phyloP scores from a whole-genome alignment of 2,797 vertebrate genomes.

The Gymnopithys bicolor region DNA sequence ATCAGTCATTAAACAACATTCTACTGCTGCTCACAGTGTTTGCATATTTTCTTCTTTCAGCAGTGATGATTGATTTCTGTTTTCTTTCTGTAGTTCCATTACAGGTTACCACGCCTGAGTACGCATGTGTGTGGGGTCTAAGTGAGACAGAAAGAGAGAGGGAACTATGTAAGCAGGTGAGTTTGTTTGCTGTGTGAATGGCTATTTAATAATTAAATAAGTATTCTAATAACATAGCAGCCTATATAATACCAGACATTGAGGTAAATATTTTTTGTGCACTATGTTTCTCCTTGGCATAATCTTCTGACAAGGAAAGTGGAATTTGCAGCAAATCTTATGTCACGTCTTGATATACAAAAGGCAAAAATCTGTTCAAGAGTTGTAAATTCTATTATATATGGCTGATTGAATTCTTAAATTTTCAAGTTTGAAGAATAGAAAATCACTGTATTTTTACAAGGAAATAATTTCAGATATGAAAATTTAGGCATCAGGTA shows the following conservation, averaged over 20 bases:
- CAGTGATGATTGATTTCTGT: not conserved
- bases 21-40: not conserved
- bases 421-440: not conserved
- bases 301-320: not conserved
- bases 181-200: not conserved
- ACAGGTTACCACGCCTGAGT: not conserved
- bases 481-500: not conserved
- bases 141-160: not conserved
- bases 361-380: not conserved
- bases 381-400: not conserved
- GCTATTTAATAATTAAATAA: not conserved
- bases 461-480: not conserved
- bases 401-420: not conserved
- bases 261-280: not conserved
- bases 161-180: not conserved
- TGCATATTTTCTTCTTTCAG: not conserved
- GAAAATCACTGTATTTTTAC: not conserved
- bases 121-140: no score
- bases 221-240: not conserved
- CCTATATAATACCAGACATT: not conserved
- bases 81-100: not conserved
- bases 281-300: not conserved
- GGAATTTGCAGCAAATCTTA: not conserved
- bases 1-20: not conserved
- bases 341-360: not conserved